Base-by-base conservation (phyloP, 2,113 vertebrate genomes). In the Phyllopteryx taeniolatus region DNA sequence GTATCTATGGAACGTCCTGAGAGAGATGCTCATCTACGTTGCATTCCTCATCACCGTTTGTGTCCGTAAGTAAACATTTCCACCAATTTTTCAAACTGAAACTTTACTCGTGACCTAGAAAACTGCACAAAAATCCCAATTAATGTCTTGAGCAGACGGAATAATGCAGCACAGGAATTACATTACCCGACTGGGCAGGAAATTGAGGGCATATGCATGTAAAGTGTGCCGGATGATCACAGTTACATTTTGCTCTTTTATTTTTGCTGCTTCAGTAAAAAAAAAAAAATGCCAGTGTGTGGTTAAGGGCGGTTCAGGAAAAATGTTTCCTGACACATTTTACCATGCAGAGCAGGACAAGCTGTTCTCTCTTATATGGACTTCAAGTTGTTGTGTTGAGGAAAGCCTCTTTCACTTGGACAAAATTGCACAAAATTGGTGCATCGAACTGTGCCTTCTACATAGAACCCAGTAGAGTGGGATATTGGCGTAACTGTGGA, bases 11-110 rank as follows among this genome's bases (percentile, higher is more conserved):
- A 98, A 94, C 1, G 89, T 97, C 43, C 80, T 99, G 35, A 91
- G 96, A 75, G 96, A 99, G 87, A 85, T 98, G 92, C 63, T 96
- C 73, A 99, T 95, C 0, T 98, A 98, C 64, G 8, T 95, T 4
- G 67, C 94, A 43, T 99, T 99, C 79, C 95, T 99, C 5, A 73
- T 97, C 81, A 91, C 96, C 47, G 47, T 96, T 43, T 99, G 96
- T 84, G 87, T 98, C 82, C 71, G 98, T 99, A 92, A 96, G 97
- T 96, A 87, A 53, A 66, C 27, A 64, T 33, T 42, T 33, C 31
- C 33, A 8, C 11, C 14, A 1, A 47, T 44, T 22, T 22, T 27
- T 27, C 1, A 27, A 35, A 61, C 17, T 2, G n/a, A 2, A 44
- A 65, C 20, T 42, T 20, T 33, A 42, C 56, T 2, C n/a, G 11